Evolutionary conservation across 2,888 invertebrate species (phyloP).

Genomic region (Macaria liturata): DNA sequence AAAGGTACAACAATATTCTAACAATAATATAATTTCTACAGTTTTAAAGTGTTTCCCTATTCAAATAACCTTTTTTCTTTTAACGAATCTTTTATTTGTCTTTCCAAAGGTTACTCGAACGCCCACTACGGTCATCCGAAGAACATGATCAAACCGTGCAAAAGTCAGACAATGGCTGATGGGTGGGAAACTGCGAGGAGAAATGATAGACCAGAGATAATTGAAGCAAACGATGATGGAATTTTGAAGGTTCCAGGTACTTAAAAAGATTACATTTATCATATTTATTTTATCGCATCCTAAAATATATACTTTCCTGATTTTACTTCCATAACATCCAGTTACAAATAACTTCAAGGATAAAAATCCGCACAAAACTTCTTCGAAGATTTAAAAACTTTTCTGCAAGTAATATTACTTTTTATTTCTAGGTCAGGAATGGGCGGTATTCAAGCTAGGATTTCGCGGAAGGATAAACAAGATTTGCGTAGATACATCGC

Average conservation of each 20-base stretch:
- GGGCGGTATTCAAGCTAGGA: slow-evolving; percentile 85
- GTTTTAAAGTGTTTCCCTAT: too few relatives aligned
- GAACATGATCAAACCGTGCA: slow-evolving; percentile 81
- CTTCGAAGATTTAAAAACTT: too few relatives aligned
- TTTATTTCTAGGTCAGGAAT: slow-evolving; percentile 75
- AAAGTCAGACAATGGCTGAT: slow-evolving; percentile 82
- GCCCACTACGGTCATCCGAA: slow-evolving; percentile 86
- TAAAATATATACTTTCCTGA: too few relatives aligned
- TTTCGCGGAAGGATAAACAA: slow-evolving; percentile 73
- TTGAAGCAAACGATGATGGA: slow-evolving; percentile 79
- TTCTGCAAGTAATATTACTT: too few relatives aligned
- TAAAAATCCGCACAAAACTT: too few relatives aligned
- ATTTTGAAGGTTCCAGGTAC: slow-evolving; percentile 81
- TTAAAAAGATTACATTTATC: background rate
- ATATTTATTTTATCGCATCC: too few relatives aligned
- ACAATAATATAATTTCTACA: background rate
- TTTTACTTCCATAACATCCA: too few relatives aligned
- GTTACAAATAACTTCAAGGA: too few relatives aligned
- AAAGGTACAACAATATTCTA: too few relatives aligned
- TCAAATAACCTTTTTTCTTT: too few relatives aligned
- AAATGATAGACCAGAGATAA: slow-evolving; percentile 82
- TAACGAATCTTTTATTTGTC: too few relatives aligned
- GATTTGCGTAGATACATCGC: slow-evolving; percentile 83
- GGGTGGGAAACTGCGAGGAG: slow-evolving; percentile 87
- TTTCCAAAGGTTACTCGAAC: slow-evolving; percentile 77